A percentile compares a stretch with the other conserved stretches of the same genome.
Evolutionary conservation across 2,113 vertebrate species (phyloP).

Genomic region (Monopterus albus): DNA sequence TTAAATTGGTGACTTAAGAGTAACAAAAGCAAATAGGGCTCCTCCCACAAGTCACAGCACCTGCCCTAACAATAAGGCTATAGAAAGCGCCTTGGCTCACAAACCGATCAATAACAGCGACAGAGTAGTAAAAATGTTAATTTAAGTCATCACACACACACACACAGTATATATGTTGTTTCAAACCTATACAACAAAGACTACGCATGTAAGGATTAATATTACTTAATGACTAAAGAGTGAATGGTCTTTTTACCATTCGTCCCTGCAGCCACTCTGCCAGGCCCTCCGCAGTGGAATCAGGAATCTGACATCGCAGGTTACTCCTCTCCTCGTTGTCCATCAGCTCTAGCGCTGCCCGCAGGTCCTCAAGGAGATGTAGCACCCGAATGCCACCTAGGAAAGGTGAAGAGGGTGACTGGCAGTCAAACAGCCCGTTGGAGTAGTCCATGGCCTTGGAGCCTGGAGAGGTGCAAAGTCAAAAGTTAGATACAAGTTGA

Average conservation of each 20-base stretch:
- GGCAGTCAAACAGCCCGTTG: conserved; percentile 96
- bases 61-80: too few relatives aligned
- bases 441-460: conserved; percentile 97
- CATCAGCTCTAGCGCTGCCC: conserved; percentile 92
- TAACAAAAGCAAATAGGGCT: too few relatives aligned
- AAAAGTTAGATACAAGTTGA: neutral
- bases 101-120: too few relatives aligned
- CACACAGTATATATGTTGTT: too few relatives aligned
- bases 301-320: conserved; percentile 91
- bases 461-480: conserved; percentile 75
- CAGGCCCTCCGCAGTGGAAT: conserved; percentile 89
- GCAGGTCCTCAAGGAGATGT: conserved; percentile 93
- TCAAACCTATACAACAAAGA: too few relatives aligned
- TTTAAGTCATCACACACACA: too few relatives aligned
- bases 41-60: too few relatives aligned
- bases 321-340: conserved; percentile 90
- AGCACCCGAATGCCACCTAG: conserved; percentile 91
- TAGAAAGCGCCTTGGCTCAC: neutral
- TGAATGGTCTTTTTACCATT: conserved; percentile 78
- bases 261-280: conserved; percentile 92
- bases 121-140: too few relatives aligned
- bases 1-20: too few relatives aligned
- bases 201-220: neutral
- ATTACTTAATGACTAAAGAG: too few relatives aligned
- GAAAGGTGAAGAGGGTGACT: conserved; percentile 95